A percentile compares a stretch with the other conserved stretches of the same genome.
These are phyloP conservation scores for Teleopsis dalmanni DNA, from an alignment of 1,140 invertebrate species.

Conservation along the genomic window DNA sequence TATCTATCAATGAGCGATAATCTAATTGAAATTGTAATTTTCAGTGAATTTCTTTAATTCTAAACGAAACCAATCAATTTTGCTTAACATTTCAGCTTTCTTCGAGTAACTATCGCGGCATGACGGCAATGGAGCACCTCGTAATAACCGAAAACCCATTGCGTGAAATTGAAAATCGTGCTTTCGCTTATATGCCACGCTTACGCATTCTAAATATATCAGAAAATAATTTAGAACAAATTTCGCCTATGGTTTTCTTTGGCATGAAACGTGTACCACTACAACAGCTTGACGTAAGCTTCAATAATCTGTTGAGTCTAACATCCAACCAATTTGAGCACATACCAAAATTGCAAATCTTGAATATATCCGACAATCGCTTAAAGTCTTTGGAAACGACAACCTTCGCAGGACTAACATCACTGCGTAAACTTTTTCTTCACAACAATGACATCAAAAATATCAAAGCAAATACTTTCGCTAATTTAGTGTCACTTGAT, in stretches of 20 bases:
- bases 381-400: constrained; percentile 17
- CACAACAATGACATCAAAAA: constrained; percentile 27
- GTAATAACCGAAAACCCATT: constrained; percentile 21
- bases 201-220: constrained; percentile 29
- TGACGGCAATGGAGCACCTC: constrained; percentile 18
- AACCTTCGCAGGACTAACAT: constrained; percentile 22
- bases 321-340: constrained; percentile 21
- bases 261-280: constrained; percentile 13
- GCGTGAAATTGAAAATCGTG: constrained; percentile 18
- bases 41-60: background rate
- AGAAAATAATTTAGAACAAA: constrained; percentile 18
- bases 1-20: constrained; percentile 25
- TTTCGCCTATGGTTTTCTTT: constrained; percentile 24
- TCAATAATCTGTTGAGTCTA: constrained; percentile 24
- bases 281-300: constrained; percentile 25
- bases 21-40: constrained; percentile 24
- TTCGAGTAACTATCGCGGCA: constrained; percentile 20
- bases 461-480: constrained; percentile 25
- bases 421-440: constrained; percentile 29
- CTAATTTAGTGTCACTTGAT: constrained; percentile 21
- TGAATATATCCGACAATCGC: constrained; percentile 29
- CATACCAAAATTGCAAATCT: constrained; percentile 20
- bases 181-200: constrained; percentile 21
- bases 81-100: constrained; percentile 25
- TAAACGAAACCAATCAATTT: no score